Evolutionary conservation across 2,113 vertebrate genomes (phyloP).

Genomic region (Ibidorhyncha struthersii): DNA sequence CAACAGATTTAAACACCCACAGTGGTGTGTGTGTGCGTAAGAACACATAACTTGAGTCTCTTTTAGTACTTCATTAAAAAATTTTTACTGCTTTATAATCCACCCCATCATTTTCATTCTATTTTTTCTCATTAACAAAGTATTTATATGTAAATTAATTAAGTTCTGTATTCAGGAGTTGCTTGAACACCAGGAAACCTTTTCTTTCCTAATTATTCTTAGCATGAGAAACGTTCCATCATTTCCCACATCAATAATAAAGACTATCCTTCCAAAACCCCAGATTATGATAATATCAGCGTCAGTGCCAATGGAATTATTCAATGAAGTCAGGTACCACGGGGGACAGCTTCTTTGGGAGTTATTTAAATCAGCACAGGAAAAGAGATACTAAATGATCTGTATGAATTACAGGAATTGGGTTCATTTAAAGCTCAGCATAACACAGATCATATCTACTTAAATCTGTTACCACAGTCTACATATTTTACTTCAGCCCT

Average conservation of each 20-base stretch:
- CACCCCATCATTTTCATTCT: not conserved
- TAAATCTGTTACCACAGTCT: not conserved
- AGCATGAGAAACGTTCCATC: not conserved
- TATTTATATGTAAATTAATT: conserved; percentile 12
- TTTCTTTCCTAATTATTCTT: conserved; percentile 25
- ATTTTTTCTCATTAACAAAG: conserved; percentile 3
- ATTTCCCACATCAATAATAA: not conserved
- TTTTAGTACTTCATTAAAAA: not conserved
- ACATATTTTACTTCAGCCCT: not conserved
- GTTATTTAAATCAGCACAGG: conserved; percentile 12
- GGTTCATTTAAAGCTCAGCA: not conserved
- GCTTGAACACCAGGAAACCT: not conserved
- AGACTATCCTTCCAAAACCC: not conserved
- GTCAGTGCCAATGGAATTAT: conserved; percentile 10
- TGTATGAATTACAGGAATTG: not conserved
- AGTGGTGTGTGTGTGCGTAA: not conserved
- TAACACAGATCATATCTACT: not conserved
- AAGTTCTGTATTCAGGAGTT: not conserved
- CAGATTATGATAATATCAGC: not conserved
- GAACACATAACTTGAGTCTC: not conserved
- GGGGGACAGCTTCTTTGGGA: not conserved
- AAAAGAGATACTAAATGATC: not conserved
- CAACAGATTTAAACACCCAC: not conserved
- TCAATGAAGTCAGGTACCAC: not conserved
- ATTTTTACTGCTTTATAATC: not conserved